Percentiles rank a stretch among this genome's conserved stretches.
phyloP scores from a whole-genome alignment of 1,140 invertebrate genomes.

The Lasaia peninsularis region DNA sequence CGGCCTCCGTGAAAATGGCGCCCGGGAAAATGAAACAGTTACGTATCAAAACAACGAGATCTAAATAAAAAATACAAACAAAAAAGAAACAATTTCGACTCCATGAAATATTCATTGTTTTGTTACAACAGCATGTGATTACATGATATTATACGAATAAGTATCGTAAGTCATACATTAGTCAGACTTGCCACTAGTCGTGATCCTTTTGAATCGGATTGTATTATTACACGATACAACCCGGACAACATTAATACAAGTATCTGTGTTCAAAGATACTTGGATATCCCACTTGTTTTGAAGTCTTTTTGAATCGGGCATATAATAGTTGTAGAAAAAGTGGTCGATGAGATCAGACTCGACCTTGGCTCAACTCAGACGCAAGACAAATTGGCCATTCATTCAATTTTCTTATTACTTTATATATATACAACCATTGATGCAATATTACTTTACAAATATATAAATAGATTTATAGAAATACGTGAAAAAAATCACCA shows the following conservation, averaged over 20 bases:
- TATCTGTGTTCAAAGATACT: neutral
- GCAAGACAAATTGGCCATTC: constrained; percentile 48
- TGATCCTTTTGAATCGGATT: neutral
- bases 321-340: constrained; percentile 57
- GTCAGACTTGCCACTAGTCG: neutral
- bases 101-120: constrained; percentile 56
- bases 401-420: constrained; percentile 46
- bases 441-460: neutral
- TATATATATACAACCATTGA: constrained; percentile 18
- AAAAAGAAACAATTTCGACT: constrained; percentile 52
- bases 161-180: neutral
- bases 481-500: too few species aligned
- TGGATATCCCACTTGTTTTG: constrained; percentile 9
- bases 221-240: neutral
- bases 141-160: neutral
- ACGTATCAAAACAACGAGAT: constrained; percentile 37
- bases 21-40: constrained; percentile 43
- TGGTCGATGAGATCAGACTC: constrained; percentile 59
- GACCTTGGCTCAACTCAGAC: constrained; percentile 51
- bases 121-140: constrained; percentile 19
- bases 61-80: constrained; percentile 42
- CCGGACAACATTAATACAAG: neutral
- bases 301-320: constrained; percentile 37
- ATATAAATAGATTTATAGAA: too few species aligned
- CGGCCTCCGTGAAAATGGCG: constrained; percentile 50